These are phyloP conservation scores for Quiscalus mexicanus DNA, from an alignment of 2,113 vertebrate genomes.

Conservation along the genomic window DNA sequence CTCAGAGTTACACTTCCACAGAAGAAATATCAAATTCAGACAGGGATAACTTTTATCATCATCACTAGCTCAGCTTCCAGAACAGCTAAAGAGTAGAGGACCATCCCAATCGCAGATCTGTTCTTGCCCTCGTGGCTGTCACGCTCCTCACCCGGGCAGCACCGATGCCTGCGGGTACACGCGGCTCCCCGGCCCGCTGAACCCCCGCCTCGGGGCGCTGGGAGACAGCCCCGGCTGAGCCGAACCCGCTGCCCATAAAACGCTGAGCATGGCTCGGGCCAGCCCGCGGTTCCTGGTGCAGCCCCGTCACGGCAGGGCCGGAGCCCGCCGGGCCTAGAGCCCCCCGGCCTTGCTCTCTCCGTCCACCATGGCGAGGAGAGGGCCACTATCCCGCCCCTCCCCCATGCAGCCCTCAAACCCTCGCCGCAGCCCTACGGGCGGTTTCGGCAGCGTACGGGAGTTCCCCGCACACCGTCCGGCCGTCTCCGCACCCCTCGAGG, in stretches of 20 bases:
- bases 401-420: accelerated
- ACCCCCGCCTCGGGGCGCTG: background rate
- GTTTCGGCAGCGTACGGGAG: accelerated
- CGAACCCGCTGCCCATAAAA: accelerated
- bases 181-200: accelerated
- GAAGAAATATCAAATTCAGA: conserved; percentile 25
- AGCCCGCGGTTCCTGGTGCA: background rate
- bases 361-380: background rate
- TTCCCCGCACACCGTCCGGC: no score
- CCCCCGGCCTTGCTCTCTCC: background rate
- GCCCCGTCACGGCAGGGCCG: background rate
- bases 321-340: background rate
- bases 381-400: accelerated
- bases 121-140: accelerated
- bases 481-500: accelerated
- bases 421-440: accelerated
- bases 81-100: background rate
- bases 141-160: background rate
- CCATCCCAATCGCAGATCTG: accelerated
- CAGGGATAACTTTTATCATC: conserved; percentile 76
- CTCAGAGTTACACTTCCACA: conserved; percentile 70
- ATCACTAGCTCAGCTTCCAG: conserved; percentile 61
- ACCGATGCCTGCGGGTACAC: background rate
- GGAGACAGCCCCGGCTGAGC: background rate
- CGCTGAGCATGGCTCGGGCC: background rate